These are phyloP conservation scores for Pocillopora grandis DNA, from an alignment of 92 coral and sea anemone genomes.

Conservation along the genomic window DNA sequence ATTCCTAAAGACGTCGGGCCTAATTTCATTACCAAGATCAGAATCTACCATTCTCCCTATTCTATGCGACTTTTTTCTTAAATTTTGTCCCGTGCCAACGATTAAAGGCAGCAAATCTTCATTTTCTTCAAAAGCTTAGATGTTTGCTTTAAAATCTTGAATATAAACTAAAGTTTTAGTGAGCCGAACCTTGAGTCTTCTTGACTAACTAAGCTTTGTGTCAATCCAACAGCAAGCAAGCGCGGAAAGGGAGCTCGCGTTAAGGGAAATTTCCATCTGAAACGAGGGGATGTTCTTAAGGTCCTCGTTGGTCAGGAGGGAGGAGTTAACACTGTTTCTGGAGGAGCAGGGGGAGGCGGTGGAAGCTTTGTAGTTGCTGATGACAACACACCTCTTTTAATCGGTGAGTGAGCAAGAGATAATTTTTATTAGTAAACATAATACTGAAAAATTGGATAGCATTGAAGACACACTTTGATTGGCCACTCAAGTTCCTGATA, in stretches of 20 bases:
- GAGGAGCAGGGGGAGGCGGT: slow-evolving; percentile 94
- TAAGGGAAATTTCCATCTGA: slow-evolving; percentile 77
- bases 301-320: slow-evolving; percentile 92
- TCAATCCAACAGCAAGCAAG: slow-evolving; percentile 55
- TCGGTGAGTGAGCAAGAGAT: slow-evolving; percentile 47
- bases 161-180: too few species aligned
- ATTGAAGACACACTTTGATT: too few species aligned
- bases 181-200: background rate
- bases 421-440: background rate
- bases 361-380: slow-evolving; percentile 76
- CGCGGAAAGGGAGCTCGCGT: slow-evolving; percentile 85
- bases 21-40: too few species aligned
- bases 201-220: background rate
- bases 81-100: too few species aligned
- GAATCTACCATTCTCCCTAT: too few species aligned
- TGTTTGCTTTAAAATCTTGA: too few species aligned
- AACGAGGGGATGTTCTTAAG: slow-evolving; percentile 75
- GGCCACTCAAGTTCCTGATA: too few species aligned
- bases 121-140: too few species aligned
- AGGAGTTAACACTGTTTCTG: slow-evolving; percentile 69
- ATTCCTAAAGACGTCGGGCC: too few species aligned
- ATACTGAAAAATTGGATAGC: background rate
- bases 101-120: too few species aligned
- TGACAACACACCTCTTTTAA: slow-evolving; percentile 66
- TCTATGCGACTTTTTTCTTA: too few species aligned